These are phyloP conservation scores for Scatophagus argus DNA, from an alignment of 2,113 vertebrate species.

Conservation along the genomic window DNA sequence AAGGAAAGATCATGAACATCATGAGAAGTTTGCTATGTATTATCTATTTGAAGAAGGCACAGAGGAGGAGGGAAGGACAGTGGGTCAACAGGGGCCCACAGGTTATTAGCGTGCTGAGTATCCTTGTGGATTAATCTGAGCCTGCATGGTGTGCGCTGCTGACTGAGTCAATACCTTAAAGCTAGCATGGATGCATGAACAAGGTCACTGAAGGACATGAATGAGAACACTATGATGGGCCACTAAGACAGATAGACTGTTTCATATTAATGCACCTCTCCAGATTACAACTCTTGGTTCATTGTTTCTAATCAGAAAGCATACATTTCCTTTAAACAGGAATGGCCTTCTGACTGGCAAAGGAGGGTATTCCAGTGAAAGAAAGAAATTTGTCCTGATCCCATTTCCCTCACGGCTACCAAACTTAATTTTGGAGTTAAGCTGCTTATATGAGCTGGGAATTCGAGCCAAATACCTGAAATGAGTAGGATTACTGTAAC, in stretches of 20 bases:
- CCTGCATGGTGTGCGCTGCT: no score
- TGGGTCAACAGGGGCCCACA: no score
- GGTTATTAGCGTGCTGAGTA: no score
- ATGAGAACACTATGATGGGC: not conserved
- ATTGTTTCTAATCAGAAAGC: not conserved
- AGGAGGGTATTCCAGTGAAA: not conserved
- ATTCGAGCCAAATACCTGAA: conserved; percentile 1
- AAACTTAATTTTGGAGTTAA: not conserved
- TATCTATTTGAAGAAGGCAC: no score
- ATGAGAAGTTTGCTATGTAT: no score
- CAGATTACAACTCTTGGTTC: not conserved
- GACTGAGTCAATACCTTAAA: no score
- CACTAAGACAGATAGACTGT: not conserved
- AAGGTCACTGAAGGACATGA: not conserved
- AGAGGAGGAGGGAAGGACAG: no score
- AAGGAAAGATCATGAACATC: no score
- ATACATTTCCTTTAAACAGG: not conserved
- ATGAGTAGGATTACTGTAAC: not conserved
- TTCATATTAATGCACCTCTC: not conserved
- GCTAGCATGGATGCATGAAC: not conserved
- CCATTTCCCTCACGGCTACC: not conserved
- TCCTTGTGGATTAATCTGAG: no score
- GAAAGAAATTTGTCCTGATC: conserved; percentile 6
- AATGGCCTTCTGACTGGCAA: not conserved
- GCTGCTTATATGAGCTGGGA: not conserved